phyloP scores from a whole-genome alignment of 2,113 vertebrate species.

The Tetraodon nigroviridis region DNA sequence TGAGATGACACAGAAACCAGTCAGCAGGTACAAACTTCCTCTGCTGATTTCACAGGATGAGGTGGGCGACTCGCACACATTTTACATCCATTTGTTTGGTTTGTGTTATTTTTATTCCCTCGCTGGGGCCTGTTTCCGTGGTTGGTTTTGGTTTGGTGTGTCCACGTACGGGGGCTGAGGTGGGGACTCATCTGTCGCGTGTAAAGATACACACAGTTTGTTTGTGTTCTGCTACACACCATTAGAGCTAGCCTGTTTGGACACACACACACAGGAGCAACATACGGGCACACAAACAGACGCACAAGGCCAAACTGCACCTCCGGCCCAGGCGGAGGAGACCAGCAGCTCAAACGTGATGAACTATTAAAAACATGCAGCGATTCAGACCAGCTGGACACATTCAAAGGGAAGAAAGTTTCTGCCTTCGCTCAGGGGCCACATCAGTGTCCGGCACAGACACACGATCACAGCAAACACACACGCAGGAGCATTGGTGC shows the following conservation, averaged over 20 bases:
- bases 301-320: slow-evolving; percentile 12
- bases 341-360: neutral
- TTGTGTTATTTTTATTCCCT: too few species aligned
- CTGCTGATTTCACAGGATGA: too few species aligned
- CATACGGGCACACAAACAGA: slow-evolving; percentile 8
- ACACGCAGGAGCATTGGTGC: neutral
- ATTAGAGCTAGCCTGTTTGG: slow-evolving; percentile 19
- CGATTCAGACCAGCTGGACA: neutral
- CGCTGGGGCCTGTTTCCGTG: too few species aligned
- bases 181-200: neutral
- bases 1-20: too few species aligned
- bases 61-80: too few species aligned
- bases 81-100: too few species aligned
- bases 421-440: slow-evolving; percentile 4
- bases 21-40: too few species aligned
- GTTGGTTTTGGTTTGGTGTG: neutral
- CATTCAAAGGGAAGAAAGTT: neutral
- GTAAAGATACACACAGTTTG: slow-evolving; percentile 29
- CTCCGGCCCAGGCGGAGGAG: slow-evolving; percentile 1
- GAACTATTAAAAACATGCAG: neutral
- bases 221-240: slow-evolving; percentile 23
- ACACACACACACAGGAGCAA: slow-evolving; percentile 17
- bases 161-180: neutral
- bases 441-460: neutral
- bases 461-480: slow-evolving; percentile 40